Evolutionary conservation across 2,888 invertebrate genomes (phyloP), one percentile per base, ranked within the genome.

Genomic region (Mimachlamys varia): DNA sequence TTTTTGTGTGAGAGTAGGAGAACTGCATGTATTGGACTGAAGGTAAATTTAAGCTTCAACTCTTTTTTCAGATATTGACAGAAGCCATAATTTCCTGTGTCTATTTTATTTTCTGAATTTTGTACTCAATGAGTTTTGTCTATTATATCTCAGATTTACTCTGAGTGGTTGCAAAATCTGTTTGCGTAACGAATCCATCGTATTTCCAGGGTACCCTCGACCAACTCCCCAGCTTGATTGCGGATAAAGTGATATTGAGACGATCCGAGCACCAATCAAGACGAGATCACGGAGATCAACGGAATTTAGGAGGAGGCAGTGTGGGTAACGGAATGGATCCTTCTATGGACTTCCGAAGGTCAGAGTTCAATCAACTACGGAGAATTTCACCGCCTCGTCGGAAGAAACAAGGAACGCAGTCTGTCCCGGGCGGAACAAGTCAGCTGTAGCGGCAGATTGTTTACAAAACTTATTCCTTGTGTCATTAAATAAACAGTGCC

Each of bases 171-270:
- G 44, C 44, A 44, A 44, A 44, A 44, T 44, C 44, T 44, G 44
- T 44, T 44, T 53, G 53, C 53, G 15, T 53, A 53, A 53, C 53
- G 15, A 53, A 53, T 53, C 19, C 4, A 76, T 33, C 76, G 0
- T 44, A 88, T 0, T 93, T 91, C 10, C 92, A 95, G 95, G 89
- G 92, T 15, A 94, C 95, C 87, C 92, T 95, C 89, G 95, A 95
- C 87, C 94, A 93, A 89, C 91, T 95, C n/a, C 95, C 95, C 12
- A 94, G 93, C 62, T 53, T 95, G 89, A 95, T 95, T 19, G 94
- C 94, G 0, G 93, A 93, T 50, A 91, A 92, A 88, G 90, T 94
- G 55, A 88, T 93, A 0, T 90, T 92, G 5, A 88, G 93, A 15
- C 89, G 93, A 76, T 89, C 90, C 5, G 93, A 93, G n/a, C 90